Base-by-base conservation (phyloP, 2,888 invertebrate species). In the Trachelus troglodyta region DNA sequence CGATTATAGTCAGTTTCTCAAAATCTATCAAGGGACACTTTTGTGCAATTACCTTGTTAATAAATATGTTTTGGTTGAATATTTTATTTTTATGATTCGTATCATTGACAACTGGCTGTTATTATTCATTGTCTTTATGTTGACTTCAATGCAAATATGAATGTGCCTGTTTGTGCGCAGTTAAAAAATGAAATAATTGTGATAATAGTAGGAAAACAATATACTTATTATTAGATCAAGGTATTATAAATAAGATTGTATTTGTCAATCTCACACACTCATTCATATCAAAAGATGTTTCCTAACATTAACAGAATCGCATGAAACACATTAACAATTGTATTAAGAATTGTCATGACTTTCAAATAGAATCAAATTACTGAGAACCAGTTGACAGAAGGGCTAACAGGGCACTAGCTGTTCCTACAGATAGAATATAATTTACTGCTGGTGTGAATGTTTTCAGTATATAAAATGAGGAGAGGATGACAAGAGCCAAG, bases 371-470 rank as follows among this genome's bases (percentile, higher is more conserved):
- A 74, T 73, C 37, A 73, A 69, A 89, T 94, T 93, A 95, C 92
- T 96, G 95, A 83, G 95, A 95, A 90, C 97, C 97, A 76, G 99
- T 99, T n/a, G 99, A 99, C 86, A 99, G 95, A 78, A 99, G 94
- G 73, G 99, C 99, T 86, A 99, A 93, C 30, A 98, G 93, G 82
- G 98, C 98, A 80, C 98, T 97, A 23, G 99, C 97, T 75, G 94
- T 93, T 56, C 97, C 96, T 84, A 99, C 96, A 2, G 99, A 98
- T 79, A 98, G 93, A 76, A 98, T 94, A 92, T 99, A 99, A 92
- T 99, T 99, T 94, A 98, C 94, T 83, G 97, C 95, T 69, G 99
- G 98, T 81, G 96, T 95, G 88, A 98, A 96, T 79, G 97, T 95
- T 89, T 97, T 96, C 87, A 99, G 93, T 78, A 99, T 90, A 92